Conservation (phyloP, 1,140 invertebrate species). For the Drosophila insularis region DNA sequence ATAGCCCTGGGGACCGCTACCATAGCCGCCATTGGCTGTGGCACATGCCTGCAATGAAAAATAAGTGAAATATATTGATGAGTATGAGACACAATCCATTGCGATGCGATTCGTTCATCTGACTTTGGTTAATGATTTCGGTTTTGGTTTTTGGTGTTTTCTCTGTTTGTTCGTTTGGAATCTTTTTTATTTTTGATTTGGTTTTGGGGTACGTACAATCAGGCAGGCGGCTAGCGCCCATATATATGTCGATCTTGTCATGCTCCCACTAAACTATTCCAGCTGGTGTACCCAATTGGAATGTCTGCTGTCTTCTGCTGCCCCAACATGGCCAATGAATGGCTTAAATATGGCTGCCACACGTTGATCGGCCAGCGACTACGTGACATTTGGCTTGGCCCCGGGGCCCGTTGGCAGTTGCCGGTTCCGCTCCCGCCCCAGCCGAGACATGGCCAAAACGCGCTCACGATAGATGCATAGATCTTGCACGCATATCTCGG, state of each 20-base stretch:
- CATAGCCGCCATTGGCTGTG: slow-evolving; percentile 53
- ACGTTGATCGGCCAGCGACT: slow-evolving; percentile 21
- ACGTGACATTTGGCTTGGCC: slow-evolving; percentile 74
- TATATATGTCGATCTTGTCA: slow-evolving; percentile 72
- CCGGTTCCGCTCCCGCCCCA: slow-evolving; percentile 45
- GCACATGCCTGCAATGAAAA: slow-evolving; percentile 61
- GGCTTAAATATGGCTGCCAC: slow-evolving; percentile 79
- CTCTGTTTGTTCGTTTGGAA: no score
- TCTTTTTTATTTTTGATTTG: not conserved
- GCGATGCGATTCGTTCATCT: not conserved
- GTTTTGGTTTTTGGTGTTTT: not conserved
- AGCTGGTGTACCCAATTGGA: slow-evolving; percentile 66
- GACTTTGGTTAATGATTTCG: not conserved
- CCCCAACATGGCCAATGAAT: slow-evolving; percentile 49
- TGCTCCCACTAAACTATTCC: slow-evolving; percentile 62
- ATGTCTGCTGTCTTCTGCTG: slow-evolving; percentile 74
- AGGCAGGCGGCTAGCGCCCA: slow-evolving; percentile 74
- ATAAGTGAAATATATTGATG: slow-evolving; percentile 3
- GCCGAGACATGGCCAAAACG: slow-evolving; percentile 68
- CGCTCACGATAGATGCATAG: slow-evolving; percentile 42
- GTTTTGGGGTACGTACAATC: slow-evolving; percentile 68
- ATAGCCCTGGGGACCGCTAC: slow-evolving; percentile 44
- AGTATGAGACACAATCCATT: slow-evolving; percentile 5
- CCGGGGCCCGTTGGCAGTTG: slow-evolving; percentile 29
- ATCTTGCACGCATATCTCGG: slow-evolving; percentile 62